Conservation (phyloP, 2,113 vertebrate species). For the Prolemur simus region DNA sequence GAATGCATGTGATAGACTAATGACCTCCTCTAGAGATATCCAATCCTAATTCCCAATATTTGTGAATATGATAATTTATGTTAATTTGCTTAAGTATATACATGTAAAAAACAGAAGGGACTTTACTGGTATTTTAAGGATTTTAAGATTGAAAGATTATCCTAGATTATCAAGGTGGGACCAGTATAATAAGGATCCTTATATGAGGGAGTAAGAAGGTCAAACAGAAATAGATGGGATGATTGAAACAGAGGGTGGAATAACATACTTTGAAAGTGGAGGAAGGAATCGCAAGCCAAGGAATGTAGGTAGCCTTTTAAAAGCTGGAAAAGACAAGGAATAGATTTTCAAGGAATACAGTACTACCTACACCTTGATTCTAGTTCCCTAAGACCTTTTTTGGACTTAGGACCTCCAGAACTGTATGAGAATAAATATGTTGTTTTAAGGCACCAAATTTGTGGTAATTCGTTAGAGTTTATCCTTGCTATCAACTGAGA, state of each 20-base stretch:
- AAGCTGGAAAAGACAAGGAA: neutral
- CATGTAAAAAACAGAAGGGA: neutral
- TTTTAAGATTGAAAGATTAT: neutral
- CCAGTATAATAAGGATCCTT: neutral
- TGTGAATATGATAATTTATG: neutral
- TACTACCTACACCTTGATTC: neutral
- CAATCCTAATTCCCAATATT: neutral
- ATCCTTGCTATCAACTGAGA: neutral
- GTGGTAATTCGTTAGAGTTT: neutral
- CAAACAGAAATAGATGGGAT: neutral
- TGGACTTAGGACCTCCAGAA: neutral
- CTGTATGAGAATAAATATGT: neutral
- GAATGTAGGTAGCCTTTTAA: neutral
- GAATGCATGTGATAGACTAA: neutral
- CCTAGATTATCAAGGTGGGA: neutral
- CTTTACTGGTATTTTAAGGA: neutral
- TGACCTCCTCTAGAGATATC: neutral
- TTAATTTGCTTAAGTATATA: too few species aligned
- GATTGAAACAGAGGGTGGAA: neutral
- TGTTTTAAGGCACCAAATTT: neutral
- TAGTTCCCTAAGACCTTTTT: neutral
- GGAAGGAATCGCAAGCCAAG: neutral
- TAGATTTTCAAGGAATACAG: neutral
- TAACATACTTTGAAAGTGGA: neutral
- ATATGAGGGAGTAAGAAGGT: neutral